Conservation (phyloP, 1,140 invertebrate genomes). For the Tenebrio molitor region DNA sequence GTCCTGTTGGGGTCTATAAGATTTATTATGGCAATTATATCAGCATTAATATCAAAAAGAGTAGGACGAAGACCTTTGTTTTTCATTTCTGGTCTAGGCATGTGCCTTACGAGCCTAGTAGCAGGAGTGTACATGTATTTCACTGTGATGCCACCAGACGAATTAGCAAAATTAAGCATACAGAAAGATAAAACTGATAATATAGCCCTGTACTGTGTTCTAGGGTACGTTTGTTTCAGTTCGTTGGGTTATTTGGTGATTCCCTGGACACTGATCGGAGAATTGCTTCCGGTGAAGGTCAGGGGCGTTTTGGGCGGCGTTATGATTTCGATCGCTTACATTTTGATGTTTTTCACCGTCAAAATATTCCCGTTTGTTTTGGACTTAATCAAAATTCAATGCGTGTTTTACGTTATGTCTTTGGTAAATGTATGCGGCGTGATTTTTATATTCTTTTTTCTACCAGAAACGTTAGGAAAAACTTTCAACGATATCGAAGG, state of each 20-base stretch:
- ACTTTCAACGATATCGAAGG: conserved; percentile 72
- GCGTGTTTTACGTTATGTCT: conserved; percentile 75
- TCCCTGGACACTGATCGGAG: conserved; percentile 75
- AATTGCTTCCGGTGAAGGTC: conserved; percentile 70
- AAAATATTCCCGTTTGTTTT: conserved; percentile 74
- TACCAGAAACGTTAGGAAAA: conserved; percentile 83
- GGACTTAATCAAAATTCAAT: conserved; percentile 68
- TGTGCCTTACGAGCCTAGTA: conserved; percentile 70
- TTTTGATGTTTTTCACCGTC: conserved; percentile 75
- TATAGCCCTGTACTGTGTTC: conserved; percentile 67
- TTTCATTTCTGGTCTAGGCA: conserved; percentile 70
- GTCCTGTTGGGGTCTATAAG: conserved; percentile 69
- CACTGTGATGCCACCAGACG: conserved; percentile 51
- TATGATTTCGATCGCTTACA: conserved; percentile 73
- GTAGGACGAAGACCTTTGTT: conserved; percentile 69
- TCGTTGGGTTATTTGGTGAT: conserved; percentile 72
- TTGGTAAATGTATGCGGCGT: conserved; percentile 71
- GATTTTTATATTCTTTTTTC: conserved; percentile 72
- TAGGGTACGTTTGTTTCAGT: conserved; percentile 70
- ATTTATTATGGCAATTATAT: conserved; percentile 69
- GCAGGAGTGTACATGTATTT: conserved; percentile 68
- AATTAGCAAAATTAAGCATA: conserved; percentile 50
- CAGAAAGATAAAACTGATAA: conserved; percentile 53
- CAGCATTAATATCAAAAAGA: conserved; percentile 69
- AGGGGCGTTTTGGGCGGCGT: conserved; percentile 70